phyloP scores from a whole-genome alignment of 2,113 vertebrate species.

The Paraplagusia blochii region DNA sequence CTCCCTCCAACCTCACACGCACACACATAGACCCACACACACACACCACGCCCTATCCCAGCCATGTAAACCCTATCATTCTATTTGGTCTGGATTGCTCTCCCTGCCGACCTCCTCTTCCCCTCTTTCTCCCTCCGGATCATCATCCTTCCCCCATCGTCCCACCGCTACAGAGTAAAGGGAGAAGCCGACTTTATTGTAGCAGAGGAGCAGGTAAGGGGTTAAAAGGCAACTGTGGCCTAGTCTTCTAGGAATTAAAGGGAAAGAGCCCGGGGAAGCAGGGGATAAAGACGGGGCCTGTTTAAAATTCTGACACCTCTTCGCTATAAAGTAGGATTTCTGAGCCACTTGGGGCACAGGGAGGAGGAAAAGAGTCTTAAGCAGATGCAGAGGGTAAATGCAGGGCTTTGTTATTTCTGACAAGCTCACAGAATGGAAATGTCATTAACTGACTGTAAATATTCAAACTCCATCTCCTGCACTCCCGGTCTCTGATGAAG shows the following conservation, averaged over 20 bases:
- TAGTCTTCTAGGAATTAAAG: slow-evolving; percentile 75
- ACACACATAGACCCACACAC: slow-evolving; percentile 13
- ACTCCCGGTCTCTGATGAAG: slow-evolving; percentile 56
- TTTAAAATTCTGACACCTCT: slow-evolving; percentile 79
- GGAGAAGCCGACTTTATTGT: slow-evolving; percentile 69
- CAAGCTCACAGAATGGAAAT: slow-evolving; percentile 76
- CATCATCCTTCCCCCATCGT: slow-evolving; percentile 19
- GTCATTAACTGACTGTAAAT: slow-evolving; percentile 76
- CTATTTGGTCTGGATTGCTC: slow-evolving; percentile 33
- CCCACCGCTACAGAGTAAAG: slow-evolving; percentile 33
- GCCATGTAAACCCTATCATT: slow-evolving; percentile 57
- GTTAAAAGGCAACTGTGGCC: slow-evolving; percentile 71
- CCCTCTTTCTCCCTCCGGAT: slow-evolving; percentile 27
- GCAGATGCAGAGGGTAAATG: slow-evolving; percentile 77
- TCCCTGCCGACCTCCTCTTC: slow-evolving; percentile 25
- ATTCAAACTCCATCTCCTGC: slow-evolving; percentile 66
- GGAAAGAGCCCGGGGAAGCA: slow-evolving; percentile 66
- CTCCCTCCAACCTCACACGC: slow-evolving; percentile 4
- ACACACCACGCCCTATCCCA: slow-evolving; percentile 15
- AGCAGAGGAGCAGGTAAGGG: slow-evolving; percentile 67
- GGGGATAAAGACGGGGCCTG: slow-evolving; percentile 71
- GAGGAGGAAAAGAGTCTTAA: slow-evolving; percentile 73
- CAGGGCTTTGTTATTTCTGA: slow-evolving; percentile 75
- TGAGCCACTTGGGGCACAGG: slow-evolving; percentile 73
- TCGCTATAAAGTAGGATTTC: slow-evolving; percentile 76